phyloP scores from a whole-genome alignment of 2,797 vertebrate genomes.

The Vireo griseus region DNA sequence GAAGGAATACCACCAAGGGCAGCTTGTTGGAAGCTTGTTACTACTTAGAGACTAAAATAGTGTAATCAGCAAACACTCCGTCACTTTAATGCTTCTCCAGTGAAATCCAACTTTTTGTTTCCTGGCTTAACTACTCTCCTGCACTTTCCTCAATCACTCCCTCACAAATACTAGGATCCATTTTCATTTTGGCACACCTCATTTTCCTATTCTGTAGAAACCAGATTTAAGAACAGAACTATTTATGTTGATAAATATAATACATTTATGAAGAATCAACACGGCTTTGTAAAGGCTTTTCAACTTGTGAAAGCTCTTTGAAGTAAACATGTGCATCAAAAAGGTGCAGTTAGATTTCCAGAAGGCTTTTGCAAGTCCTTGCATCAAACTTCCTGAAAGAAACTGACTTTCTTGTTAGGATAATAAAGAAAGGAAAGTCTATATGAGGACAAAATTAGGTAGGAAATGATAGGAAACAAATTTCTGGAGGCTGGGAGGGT shows the following conservation, averaged over 20 bases:
- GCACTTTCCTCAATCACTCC: neutral
- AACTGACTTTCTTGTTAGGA: neutral
- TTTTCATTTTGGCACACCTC: neutral
- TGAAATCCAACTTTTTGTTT: slow-evolving; percentile 39
- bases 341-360: neutral
- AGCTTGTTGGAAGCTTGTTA: slow-evolving; percentile 54
- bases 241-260: neutral
- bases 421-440: neutral
- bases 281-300: neutral
- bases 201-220: neutral
- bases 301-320: neutral
- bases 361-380: neutral
- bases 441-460: neutral
- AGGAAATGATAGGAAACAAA: neutral
- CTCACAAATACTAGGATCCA: neutral
- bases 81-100: slow-evolving; percentile 48
- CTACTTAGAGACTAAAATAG: slow-evolving; percentile 54
- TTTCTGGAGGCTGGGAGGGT: neutral
- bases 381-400: neutral
- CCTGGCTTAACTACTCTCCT: neutral
- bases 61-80: slow-evolving; percentile 55
- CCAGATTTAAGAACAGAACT: neutral
- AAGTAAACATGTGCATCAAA: neutral
- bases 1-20: slow-evolving; percentile 42
- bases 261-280: neutral